A percentile compares a stretch with the other conserved stretches of the same genome.
phyloP scores from a whole-genome alignment of 2,113 vertebrate genomes.

The Rhipidura dahli region DNA sequence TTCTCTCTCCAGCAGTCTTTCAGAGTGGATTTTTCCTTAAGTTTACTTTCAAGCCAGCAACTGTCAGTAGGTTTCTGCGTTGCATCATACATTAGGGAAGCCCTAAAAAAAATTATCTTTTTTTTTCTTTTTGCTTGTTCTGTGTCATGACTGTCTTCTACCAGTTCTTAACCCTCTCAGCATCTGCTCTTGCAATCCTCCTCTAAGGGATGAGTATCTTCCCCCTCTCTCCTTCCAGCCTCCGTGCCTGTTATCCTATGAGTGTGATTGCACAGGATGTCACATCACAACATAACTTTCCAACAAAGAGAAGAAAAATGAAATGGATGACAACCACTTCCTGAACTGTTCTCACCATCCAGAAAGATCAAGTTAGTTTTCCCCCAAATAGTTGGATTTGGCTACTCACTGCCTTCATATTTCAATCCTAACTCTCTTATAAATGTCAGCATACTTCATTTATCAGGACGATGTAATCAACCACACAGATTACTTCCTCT shows the following conservation, averaged over 20 bases:
- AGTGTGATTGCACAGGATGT: background rate
- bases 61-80: background rate
- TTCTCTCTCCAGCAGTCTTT: background rate
- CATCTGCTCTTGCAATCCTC: background rate
- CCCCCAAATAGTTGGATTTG: background rate
- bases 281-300: background rate
- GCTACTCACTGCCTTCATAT: background rate
- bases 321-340: background rate
- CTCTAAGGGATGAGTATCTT: background rate
- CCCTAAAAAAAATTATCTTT: rapidly evolving
- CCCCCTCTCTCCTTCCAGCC: background rate
- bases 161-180: background rate
- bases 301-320: background rate
- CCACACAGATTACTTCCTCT: background rate
- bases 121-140: background rate
- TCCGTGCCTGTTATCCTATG: background rate
- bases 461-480: background rate
- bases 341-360: background rate
- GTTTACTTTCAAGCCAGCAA: background rate
- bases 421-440: background rate
- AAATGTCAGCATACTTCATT: background rate
- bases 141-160: background rate
- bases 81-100: background rate
- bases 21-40: background rate
- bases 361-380: background rate